Percentiles rank a stretch among this genome's conserved stretches.
phyloP scores from a whole-genome alignment of 1,140 invertebrate genomes.

The Bombyx mandarina region DNA sequence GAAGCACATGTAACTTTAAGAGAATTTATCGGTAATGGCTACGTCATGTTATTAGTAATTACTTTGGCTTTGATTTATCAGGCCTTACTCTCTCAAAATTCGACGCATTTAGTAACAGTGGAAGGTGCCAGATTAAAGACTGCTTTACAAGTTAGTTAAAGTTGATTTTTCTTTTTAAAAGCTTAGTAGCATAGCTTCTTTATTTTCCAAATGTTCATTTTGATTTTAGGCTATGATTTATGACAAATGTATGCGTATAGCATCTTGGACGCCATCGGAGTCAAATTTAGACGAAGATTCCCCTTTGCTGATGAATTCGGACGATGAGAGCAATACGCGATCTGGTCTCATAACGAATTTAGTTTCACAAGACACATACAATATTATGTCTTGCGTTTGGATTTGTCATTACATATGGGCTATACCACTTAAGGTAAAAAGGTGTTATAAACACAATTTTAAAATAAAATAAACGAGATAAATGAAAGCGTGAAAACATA shows the following conservation, averaged over 20 bases:
- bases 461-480: too few species aligned
- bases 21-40: slow-evolving; percentile 83
- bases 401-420: slow-evolving; percentile 90
- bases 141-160: slow-evolving; percentile 79
- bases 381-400: slow-evolving; percentile 88
- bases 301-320: slow-evolving; percentile 30
- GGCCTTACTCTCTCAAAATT: slow-evolving; percentile 86
- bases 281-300: slow-evolving; percentile 41
- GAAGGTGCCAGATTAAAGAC: slow-evolving; percentile 86
- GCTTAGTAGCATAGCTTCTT: not conserved
- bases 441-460: too few species aligned
- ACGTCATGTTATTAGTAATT: slow-evolving; percentile 80
- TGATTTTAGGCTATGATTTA: slow-evolving; percentile 77
- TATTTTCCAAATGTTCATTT: slow-evolving; percentile 14
- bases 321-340: slow-evolving; percentile 53
- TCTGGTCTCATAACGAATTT: slow-evolving; percentile 84
- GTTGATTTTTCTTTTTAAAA: not conserved
- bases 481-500: too few species aligned
- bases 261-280: slow-evolving; percentile 64
- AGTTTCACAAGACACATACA: slow-evolving; percentile 85
- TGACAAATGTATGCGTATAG: slow-evolving; percentile 63
- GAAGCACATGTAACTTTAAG: slow-evolving; percentile 35
- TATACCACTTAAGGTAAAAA: slow-evolving; percentile 83
- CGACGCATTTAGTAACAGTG: slow-evolving; percentile 85
- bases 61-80: slow-evolving; percentile 82